phyloP scores from a whole-genome alignment of 2,113 vertebrate genomes.

The Gadus chalcogrammus region DNA sequence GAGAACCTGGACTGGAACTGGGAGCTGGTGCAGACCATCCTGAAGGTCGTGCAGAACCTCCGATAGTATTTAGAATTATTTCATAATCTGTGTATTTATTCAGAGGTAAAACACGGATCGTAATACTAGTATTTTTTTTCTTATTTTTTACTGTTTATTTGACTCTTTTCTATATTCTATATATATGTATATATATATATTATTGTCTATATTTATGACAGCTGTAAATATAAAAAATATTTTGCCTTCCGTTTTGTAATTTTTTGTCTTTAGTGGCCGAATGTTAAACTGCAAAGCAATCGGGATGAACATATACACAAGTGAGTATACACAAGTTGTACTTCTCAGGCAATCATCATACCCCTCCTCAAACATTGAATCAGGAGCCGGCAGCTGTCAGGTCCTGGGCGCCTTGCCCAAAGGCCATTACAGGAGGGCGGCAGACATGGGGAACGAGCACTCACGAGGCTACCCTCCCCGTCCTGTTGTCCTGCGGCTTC shows the following conservation, averaged over 20 bases:
- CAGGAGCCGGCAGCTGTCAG: no score
- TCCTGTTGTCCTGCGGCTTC: not conserved
- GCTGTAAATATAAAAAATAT: no score
- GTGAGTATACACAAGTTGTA: slow-evolving; percentile 63
- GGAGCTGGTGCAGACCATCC: slow-evolving; percentile 93
- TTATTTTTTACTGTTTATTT: not conserved
- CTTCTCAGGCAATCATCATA: not conserved
- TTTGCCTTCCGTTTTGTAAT: slow-evolving; percentile 44
- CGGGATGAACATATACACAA: slow-evolving; percentile 98
- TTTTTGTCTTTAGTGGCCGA: slow-evolving; percentile 86
- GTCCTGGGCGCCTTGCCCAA: no score
- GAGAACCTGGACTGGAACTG: slow-evolving; percentile 98
- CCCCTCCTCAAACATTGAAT: no score
- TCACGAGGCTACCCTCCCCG: not conserved
- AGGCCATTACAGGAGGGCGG: no score
- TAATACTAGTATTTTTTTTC: not conserved
- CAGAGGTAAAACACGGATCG: not conserved
- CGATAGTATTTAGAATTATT: no score
- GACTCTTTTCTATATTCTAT: no score
- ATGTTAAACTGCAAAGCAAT: slow-evolving; percentile 93
- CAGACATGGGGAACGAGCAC: no score
- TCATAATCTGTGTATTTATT: no score
- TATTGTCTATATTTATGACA: no score
- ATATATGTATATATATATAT: no score
- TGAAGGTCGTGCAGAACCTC: slow-evolving; percentile 78